Evolutionary conservation across 1,140 invertebrate species (phyloP), one percentile per base, ranked within the genome.

Genomic region (Bombus consobrinus): DNA sequence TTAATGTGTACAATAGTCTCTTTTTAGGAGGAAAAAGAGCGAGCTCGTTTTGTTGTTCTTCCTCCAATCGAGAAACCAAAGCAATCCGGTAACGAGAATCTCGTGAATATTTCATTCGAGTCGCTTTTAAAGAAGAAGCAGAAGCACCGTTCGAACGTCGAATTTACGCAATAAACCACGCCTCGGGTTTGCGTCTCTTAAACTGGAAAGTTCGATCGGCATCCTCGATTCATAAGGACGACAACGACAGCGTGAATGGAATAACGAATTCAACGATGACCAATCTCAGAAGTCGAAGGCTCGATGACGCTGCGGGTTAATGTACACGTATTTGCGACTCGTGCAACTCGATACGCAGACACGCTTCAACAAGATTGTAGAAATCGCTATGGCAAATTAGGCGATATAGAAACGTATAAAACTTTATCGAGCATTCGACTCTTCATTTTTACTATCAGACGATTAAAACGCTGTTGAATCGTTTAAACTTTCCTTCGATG

Each of bases 221-320:
- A 73, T 80, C 41, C 39, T 80, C 53, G 87, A 86, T 81, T 88
- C 64, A 78, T 89, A 80, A 86, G 81, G 87, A 64, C 25, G 34
- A 79, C 83, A 57, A 15, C 32, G 59, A 34, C 32, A 13, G 37
- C 74, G 81, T 69, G 83, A 37, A 64, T 22, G 37, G 76, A 41
- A 79, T 66, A 88, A 47, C 37, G 57, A 81, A 78, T 79, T 76
- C 18, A 18, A 66, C 25, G 81, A 34, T 37, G 62, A n/a, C 64
- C 15, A 73, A 73, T 72, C 34, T 71, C 25, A 43, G 18, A 3
- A 41, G 32, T 13, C 64, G 41, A 39, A 9, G 62, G 41, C 32
- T 68, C 41, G 47, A 32, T 28, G 41, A 79, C 77, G 57, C 18
- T 28, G 3, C 10, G 6, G 34, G 12, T 43, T 18, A 18, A 53